These are phyloP conservation scores for Meles meles DNA, from an alignment of 2,113 vertebrate genomes.

Conservation along the genomic window DNA sequence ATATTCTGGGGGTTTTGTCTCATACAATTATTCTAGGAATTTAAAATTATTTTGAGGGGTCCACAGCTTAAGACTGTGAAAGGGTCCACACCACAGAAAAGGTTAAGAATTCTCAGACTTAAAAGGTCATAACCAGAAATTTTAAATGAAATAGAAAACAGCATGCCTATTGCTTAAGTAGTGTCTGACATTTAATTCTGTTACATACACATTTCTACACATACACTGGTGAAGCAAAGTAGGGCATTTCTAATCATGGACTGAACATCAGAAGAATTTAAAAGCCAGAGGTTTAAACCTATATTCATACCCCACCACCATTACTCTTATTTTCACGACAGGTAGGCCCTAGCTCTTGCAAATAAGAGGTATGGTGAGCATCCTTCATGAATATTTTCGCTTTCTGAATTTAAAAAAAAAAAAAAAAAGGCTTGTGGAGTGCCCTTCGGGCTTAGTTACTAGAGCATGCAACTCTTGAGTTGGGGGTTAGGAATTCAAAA, in stretches of 20 bases:
- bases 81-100: neutral
- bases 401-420: neutral
- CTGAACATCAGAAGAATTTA: neutral
- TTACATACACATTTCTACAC: neutral
- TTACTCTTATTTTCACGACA: neutral
- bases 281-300: constrained; percentile 9
- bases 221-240: neutral
- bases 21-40: neutral
- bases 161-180: neutral
- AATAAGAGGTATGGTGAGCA: neutral
- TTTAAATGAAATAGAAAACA: constrained; percentile 8
- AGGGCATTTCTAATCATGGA: neutral
- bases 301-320: neutral
- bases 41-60: neutral
- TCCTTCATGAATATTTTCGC: neutral
- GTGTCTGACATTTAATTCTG: neutral
- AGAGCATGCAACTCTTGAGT: neutral
- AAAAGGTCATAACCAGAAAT: neutral
- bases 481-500: neutral
- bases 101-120: neutral
- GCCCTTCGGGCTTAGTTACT: neutral
- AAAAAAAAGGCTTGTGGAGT: neutral
- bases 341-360: neutral
- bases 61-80: neutral
- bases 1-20: neutral